phyloP scores from a whole-genome alignment of 2,888 invertebrate species.

The Acanthosepion esculentum region DNA sequence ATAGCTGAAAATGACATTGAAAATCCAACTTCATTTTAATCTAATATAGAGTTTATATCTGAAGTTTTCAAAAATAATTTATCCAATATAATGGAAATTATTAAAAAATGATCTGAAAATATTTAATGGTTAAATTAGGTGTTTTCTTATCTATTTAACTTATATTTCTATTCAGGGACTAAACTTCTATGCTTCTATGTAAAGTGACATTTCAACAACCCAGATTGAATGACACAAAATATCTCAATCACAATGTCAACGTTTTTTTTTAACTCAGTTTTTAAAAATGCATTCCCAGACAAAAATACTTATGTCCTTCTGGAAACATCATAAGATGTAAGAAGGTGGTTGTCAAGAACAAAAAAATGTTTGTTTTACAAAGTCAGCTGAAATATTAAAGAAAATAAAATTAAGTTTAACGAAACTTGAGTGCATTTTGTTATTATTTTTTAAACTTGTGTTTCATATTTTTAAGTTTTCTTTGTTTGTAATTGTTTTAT shows the following conservation, averaged over 20 bases:
- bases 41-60: no score
- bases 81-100: no score
- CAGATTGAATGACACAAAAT: not conserved
- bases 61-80: no score
- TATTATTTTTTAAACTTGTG: no score
- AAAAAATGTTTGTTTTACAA: not conserved
- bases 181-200: not conserved
- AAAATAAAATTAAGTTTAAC: no score
- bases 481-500: no score
- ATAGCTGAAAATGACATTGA: no score
- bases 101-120: not conserved
- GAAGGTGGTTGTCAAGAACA: not conserved
- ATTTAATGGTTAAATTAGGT: not conserved
- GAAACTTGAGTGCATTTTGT: no score
- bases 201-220: not conserved
- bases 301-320: not conserved
- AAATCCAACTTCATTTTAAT: no score
- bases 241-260: not conserved
- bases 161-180: not conserved
- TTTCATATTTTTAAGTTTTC: no score
- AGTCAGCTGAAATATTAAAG: no score
- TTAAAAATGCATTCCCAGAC: not conserved
- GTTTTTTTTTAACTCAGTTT: not conserved
- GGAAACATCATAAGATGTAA: not conserved
- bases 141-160: not conserved